A percentile compares a stretch with the other conserved stretches of the same genome.
These are phyloP conservation scores for Danio jaintianensis DNA, from an alignment of 2,797 vertebrate genomes.

Conservation along the genomic window DNA sequence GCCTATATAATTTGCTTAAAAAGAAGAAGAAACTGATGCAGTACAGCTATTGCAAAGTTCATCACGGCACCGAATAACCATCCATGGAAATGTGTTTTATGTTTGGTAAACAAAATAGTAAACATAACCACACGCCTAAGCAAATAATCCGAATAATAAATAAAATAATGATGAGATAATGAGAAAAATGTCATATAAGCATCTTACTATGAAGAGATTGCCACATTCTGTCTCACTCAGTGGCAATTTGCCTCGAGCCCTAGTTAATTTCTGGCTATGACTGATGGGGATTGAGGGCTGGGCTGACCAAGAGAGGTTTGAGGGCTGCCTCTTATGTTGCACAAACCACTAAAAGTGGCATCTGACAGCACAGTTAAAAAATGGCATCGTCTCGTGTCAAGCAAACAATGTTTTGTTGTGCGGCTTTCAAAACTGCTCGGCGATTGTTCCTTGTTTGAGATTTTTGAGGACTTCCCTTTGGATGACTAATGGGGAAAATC, in stretches of 20 bases:
- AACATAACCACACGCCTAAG: too few species aligned
- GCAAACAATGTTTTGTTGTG: constrained; percentile 64
- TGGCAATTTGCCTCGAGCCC: background rate
- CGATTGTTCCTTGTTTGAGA: constrained; percentile 52
- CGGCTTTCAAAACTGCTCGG: constrained; percentile 61
- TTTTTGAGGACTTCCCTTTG: constrained; percentile 35
- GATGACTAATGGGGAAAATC: constrained; percentile 47
- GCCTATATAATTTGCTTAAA: too few species aligned
- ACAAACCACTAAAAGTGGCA: constrained; percentile 62
- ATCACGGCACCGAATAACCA: too few species aligned
- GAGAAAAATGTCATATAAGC: too few species aligned
- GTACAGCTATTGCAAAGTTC: too few species aligned
- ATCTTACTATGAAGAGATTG: too few species aligned
- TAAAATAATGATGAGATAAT: too few species aligned
- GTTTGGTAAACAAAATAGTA: too few species aligned
- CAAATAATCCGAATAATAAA: too few species aligned
- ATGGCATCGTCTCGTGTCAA: constrained; percentile 63
- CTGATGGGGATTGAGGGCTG: constrained; percentile 60
- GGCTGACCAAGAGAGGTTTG: constrained; percentile 55
- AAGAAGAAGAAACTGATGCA: too few species aligned
- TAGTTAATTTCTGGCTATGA: constrained; percentile 23
- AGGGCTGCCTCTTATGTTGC: constrained; percentile 53
- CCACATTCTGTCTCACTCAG: constrained; percentile 22
- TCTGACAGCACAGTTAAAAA: constrained; percentile 63
- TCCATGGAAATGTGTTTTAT: too few species aligned